Percentiles rank a stretch among this genome's conserved stretches.
Conservation (phyloP, 2,888 invertebrate genomes). For the Hypomecis punctinalis region DNA sequence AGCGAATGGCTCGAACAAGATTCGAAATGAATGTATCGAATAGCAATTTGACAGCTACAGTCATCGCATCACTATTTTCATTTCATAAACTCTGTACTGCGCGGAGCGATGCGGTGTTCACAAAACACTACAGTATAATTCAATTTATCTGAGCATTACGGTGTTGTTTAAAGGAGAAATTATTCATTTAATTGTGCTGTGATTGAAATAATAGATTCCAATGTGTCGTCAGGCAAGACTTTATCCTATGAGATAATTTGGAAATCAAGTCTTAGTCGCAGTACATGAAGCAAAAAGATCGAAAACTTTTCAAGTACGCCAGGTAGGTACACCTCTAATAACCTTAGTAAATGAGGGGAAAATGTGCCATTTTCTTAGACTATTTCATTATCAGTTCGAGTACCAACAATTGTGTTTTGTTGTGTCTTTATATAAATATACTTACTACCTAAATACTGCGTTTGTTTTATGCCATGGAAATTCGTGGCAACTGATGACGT, state of each 20-base stretch:
- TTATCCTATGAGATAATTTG: constrained; percentile 4
- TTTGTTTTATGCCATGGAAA: not conserved
- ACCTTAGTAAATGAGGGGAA: not conserved
- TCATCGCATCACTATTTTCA: not conserved
- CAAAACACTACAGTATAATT: not conserved
- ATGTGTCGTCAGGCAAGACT: not conserved
- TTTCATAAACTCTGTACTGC: not conserved
- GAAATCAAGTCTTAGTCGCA: constrained; percentile 7
- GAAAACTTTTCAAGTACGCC: constrained; percentile 4
- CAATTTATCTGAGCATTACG: not conserved
- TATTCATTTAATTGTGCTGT: not conserved
- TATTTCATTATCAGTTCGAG: too few species aligned
- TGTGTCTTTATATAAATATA: too few species aligned
- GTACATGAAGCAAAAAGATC: not conserved
- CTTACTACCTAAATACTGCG: too few species aligned
- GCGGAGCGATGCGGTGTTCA: too few species aligned
- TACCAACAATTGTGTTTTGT: too few species aligned
- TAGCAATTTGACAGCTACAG: not conserved
- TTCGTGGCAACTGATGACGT: not conserved
- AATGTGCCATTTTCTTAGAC: too few species aligned
- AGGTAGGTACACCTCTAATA: not conserved
- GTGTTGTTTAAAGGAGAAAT: not conserved
- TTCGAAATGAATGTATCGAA: too few species aligned
- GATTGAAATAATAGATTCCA: not conserved
- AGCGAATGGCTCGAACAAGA: too few species aligned